phyloP scores from a whole-genome alignment of 2,888 invertebrate genomes.

The Meliscaeva auricollis region DNA sequence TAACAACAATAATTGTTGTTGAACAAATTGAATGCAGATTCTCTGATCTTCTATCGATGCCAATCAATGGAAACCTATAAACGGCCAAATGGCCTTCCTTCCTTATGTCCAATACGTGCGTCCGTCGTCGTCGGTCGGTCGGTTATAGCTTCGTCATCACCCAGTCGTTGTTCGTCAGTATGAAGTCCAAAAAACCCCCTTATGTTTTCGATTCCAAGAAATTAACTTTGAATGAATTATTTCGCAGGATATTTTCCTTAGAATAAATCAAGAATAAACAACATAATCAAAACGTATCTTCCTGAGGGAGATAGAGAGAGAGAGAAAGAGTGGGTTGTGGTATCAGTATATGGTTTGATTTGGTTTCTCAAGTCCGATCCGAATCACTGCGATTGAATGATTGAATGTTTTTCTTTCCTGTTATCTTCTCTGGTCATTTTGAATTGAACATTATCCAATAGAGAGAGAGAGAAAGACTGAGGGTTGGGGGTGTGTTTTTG shows the following conservation, averaged over 20 bases:
- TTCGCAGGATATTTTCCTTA: conserved; percentile 68
- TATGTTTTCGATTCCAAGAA: conserved; percentile 59
- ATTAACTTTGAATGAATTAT: conserved; percentile 75
- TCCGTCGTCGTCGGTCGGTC: neutral
- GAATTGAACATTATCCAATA: conserved; percentile 31
- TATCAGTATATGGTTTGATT: neutral
- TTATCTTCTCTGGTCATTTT: conserved; percentile 69
- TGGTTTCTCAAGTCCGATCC: neutral
- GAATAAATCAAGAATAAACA: conserved; percentile 72
- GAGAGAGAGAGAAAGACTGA: no score
- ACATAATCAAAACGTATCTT: conserved; percentile 62
- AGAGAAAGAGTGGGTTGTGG: neutral
- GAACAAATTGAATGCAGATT: conserved; percentile 67
- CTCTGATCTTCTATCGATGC: conserved; percentile 28
- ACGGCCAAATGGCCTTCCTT: conserved; percentile 19
- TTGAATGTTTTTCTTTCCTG: conserved; percentile 76
- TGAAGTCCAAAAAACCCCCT: conserved; percentile 30
- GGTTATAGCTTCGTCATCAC: neutral
- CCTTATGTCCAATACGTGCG: conserved; percentile 23
- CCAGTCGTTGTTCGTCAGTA: neutral
- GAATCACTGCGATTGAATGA: conserved; percentile 74
- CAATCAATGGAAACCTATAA: conserved; percentile 49
- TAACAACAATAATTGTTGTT: conserved; percentile 57
- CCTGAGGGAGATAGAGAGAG: neutral
- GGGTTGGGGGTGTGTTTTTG: neutral